A percentile compares a stretch with the other conserved stretches of the same genome.
Conservation (phyloP, 2,888 invertebrate species). For the Hololepta plana region DNA sequence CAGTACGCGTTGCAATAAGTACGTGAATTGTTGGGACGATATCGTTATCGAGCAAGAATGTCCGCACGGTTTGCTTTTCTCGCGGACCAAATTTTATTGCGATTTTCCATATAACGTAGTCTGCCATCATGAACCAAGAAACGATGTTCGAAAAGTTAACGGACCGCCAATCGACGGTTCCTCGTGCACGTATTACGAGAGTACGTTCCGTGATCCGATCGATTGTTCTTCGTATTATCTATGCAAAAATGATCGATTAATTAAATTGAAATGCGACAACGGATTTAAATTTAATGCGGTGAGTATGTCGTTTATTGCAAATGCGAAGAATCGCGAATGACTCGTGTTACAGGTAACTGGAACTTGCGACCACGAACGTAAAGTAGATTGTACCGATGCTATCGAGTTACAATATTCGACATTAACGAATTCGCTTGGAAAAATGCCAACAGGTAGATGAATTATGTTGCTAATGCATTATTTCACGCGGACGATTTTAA, state of each 20-base stretch:
- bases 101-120: conserved; percentile 46
- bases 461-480: conserved; percentile 3
- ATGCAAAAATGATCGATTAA: too few species aligned
- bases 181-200: too few species aligned
- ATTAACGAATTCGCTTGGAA: too few species aligned
- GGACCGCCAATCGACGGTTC: too few species aligned
- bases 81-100: conserved; percentile 36
- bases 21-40: conserved; percentile 56
- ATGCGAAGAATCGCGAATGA: too few species aligned
- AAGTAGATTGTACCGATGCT: conserved; percentile 34
- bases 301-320: too few species aligned
- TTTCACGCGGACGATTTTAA: conserved; percentile 10
- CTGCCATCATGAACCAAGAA: conserved; percentile 29
- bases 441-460: neutral
- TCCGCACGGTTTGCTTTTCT: conserved; percentile 39
- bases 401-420: neutral
- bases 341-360: conserved; percentile 33
- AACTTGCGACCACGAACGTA: conserved; percentile 42
- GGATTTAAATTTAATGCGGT: too few species aligned
- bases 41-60: conserved; percentile 46
- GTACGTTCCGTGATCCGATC: too few species aligned
- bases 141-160: too few species aligned
- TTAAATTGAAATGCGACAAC: too few species aligned
- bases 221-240: too few species aligned
- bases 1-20: conserved; percentile 40